Evolutionary conservation across 1,140 invertebrate species (phyloP).

Genomic region (Hycleus cichorii): DNA sequence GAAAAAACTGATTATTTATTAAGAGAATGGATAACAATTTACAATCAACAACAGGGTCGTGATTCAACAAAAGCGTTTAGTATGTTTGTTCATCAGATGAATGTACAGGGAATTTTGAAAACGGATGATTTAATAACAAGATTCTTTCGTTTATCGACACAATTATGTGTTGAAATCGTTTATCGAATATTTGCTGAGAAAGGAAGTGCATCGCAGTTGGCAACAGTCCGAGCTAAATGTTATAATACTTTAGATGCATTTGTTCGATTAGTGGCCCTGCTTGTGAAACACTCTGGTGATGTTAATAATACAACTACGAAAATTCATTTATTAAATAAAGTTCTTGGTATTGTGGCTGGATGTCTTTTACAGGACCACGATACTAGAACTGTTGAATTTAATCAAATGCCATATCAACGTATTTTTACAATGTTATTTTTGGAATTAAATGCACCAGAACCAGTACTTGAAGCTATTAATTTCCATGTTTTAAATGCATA

Average conservation of each 20-base stretch:
- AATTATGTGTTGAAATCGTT: slow-evolving; percentile 93
- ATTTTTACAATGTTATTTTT: slow-evolving; percentile 97
- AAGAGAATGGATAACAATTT: slow-evolving; percentile 91
- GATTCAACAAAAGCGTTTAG: slow-evolving; percentile 93
- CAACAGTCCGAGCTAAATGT: slow-evolving; percentile 75
- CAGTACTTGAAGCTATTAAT: slow-evolving; percentile 85
- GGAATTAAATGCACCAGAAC: slow-evolving; percentile 90
- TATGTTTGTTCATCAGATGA: slow-evolving; percentile 93
- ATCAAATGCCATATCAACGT: slow-evolving; percentile 94
- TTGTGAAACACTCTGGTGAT: slow-evolving; percentile 95
- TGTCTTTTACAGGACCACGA: slow-evolving; percentile 95
- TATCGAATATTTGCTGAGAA: slow-evolving; percentile 64
- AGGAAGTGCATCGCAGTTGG: slow-evolving; percentile 33
- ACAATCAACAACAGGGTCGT: slow-evolving; percentile 66
- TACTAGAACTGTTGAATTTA: slow-evolving; percentile 75
- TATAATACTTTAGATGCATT: slow-evolving; percentile 95
- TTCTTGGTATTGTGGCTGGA: slow-evolving; percentile 90
- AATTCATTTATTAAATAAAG: slow-evolving; percentile 94
- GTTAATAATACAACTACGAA: slow-evolving; percentile 85
- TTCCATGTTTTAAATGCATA: slow-evolving; percentile 84
- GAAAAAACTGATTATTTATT: slow-evolving; percentile 93
- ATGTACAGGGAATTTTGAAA: slow-evolving; percentile 91
- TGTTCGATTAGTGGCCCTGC: slow-evolving; percentile 84
- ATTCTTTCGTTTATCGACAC: slow-evolving; percentile 94
- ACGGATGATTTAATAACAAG: slow-evolving; percentile 95